Evolutionary conservation across 2,797 vertebrate species (phyloP).

Genomic region (Morelia viridis): DNA sequence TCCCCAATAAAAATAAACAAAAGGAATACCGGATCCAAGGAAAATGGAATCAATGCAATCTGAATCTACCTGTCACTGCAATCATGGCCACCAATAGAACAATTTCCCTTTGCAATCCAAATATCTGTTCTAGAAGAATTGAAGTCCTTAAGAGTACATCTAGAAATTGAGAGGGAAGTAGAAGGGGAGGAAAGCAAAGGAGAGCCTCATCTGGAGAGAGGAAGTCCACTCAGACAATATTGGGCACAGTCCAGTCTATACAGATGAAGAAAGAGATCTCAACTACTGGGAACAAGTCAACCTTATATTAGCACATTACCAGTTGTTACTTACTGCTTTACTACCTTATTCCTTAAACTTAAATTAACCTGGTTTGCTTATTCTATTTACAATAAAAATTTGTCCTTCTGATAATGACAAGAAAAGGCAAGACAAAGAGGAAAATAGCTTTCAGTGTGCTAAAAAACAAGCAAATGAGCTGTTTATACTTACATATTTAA

Average conservation of each 20-base stretch:
- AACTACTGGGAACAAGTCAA: neutral
- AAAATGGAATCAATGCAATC: neutral
- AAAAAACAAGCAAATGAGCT: neutral
- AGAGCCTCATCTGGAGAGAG: neutral
- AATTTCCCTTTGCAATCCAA: too few species aligned
- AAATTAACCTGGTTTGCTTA: neutral
- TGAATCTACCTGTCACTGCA: too few species aligned
- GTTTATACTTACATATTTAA: too few species aligned
- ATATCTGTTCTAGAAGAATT: too few species aligned
- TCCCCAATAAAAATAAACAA: neutral
- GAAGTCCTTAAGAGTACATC: too few species aligned
- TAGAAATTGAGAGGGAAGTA: too few species aligned
- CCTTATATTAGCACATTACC: neutral
- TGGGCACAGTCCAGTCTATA: too few species aligned
- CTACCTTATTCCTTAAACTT: neutral
- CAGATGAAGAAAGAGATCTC: neutral
- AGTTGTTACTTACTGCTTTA: neutral
- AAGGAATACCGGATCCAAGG: neutral
- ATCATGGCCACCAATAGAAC: too few species aligned
- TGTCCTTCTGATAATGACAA: neutral
- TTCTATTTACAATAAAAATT: constrained; percentile 10
- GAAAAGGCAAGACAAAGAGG: neutral
- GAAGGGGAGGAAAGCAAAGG: neutral
- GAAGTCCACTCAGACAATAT: too few species aligned
- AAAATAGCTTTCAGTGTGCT: neutral